These are phyloP conservation scores for Euplagia quadripunctaria DNA, from an alignment of 2,888 invertebrate species.

Conservation along the genomic window DNA sequence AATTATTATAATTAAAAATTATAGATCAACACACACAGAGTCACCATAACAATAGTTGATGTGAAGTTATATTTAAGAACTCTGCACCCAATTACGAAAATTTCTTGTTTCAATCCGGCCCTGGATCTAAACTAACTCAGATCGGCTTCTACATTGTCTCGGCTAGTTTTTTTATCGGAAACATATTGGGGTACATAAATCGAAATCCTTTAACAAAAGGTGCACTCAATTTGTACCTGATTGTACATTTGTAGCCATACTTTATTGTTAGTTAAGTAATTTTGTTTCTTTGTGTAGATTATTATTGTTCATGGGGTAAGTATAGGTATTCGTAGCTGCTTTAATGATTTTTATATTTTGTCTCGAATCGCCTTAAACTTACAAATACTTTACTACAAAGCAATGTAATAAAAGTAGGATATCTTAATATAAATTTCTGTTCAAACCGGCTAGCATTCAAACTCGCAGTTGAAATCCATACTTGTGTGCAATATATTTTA, in stretches of 20 bases:
- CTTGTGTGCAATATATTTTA: neutral
- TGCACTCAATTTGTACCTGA: conserved; percentile 51
- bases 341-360: too few species aligned
- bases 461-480: neutral
- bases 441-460: neutral
- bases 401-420: too few species aligned
- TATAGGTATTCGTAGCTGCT: too few species aligned
- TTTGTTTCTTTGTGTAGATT: neutral
- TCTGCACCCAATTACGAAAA: neutral
- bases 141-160: conserved; percentile 51
- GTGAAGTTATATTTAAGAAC: too few species aligned
- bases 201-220: conserved; percentile 49
- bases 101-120: conserved; percentile 19
- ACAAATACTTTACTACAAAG: too few species aligned
- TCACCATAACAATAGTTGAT: too few species aligned
- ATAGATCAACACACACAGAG: too few species aligned
- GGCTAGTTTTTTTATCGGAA: conserved; percentile 56
- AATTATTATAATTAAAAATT: too few species aligned
- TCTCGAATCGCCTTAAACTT: too few species aligned
- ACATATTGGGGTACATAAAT: conserved; percentile 65
- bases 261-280: conserved; percentile 10
- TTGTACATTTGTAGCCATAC: conserved; percentile 28
- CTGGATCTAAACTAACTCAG: conserved; percentile 41
- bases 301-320: neutral
- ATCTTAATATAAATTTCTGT: too few species aligned